These are phyloP conservation scores for human DNA, from an alignment of 2,113 vertebrate genomes.

Conservation along the genomic window GRCh38 chr6:143062001-143062500, in stretches of 20 bases:
- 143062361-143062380: background rate
- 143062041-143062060: background rate
- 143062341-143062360: slow-evolving; percentile 17
- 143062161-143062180: background rate
- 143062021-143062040: background rate
- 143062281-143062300: background rate
- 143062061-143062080: background rate
- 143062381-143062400: background rate
- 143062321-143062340: background rate
- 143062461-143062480: background rate
- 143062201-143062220: background rate
- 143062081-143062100: background rate
- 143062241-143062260: background rate
- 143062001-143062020: background rate
- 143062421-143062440: background rate
- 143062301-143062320: background rate
- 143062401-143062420: background rate
- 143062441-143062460: background rate
- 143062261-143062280: background rate
- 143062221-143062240: background rate
- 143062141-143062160: background rate
- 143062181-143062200: background rate
- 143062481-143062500: background rate
- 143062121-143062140: background rate
- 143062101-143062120: background rate